phyloP scores from a whole-genome alignment of 1,140 invertebrate species.

The Drosophila rufa region DNA sequence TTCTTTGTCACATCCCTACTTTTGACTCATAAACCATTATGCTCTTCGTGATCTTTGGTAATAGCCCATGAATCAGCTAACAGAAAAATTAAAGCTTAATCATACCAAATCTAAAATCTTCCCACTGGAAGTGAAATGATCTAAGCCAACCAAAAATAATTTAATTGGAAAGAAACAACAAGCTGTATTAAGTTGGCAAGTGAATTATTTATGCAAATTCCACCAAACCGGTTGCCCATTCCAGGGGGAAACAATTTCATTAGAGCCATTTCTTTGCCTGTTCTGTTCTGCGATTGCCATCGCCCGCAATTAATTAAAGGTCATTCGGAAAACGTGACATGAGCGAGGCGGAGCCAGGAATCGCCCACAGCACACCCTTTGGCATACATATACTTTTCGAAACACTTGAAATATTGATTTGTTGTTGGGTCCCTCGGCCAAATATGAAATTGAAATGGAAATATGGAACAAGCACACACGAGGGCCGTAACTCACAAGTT shows the following conservation, averaged over 20 bases:
- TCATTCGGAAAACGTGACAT: slow-evolving; percentile 41
- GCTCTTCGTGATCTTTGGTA: slow-evolving; percentile 1
- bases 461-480: not conserved
- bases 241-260: slow-evolving; percentile 33
- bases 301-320: slow-evolving; percentile 51
- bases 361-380: slow-evolving; percentile 22
- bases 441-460: slow-evolving; percentile 32
- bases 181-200: slow-evolving; percentile 1
- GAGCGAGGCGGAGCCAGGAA: slow-evolving; percentile 19
- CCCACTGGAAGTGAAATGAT: slow-evolving; percentile 9
- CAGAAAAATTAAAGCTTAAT: slow-evolving; percentile 2
- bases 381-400: slow-evolving; percentile 25
- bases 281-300: slow-evolving; percentile 39
- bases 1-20: not conserved
- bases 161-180: slow-evolving; percentile 5
- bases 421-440: not conserved
- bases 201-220: slow-evolving; percentile 24
- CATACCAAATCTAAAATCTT: not conserved
- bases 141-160: slow-evolving; percentile 27
- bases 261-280: slow-evolving; percentile 25
- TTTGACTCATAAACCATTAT: slow-evolving; percentile 12
- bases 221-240: slow-evolving; percentile 9
- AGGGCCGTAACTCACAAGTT: slow-evolving; percentile 8
- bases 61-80: slow-evolving; percentile 12
- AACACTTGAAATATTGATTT: slow-evolving; percentile 30